Conservation (phyloP, 2,113 vertebrate species). For the Agapornis roseicollis region DNA sequence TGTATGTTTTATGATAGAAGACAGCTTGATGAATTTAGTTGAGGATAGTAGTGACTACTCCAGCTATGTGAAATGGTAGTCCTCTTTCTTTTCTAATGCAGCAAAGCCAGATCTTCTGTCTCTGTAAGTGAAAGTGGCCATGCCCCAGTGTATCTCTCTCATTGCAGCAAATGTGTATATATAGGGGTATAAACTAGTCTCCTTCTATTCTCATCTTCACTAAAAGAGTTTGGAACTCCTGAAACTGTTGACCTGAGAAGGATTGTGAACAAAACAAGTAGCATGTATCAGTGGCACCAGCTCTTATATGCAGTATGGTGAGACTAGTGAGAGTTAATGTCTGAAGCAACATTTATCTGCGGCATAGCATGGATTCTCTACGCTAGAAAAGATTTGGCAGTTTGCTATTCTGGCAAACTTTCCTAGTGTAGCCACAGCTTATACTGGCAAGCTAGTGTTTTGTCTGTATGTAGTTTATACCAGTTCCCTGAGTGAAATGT, state of each 20-base stretch:
- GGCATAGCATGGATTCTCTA: conserved; percentile 53
- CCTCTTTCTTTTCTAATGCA: not conserved
- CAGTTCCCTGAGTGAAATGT: conserved; percentile 64
- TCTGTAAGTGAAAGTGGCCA: not conserved
- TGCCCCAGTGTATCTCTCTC: not conserved
- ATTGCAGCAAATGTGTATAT: not conserved
- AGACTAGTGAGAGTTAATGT: conserved; percentile 46
- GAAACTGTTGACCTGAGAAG: not conserved
- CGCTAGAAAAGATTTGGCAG: conserved; percentile 57
- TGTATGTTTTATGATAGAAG: not conserved
- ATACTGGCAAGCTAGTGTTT: conserved; percentile 67
- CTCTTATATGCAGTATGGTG: not conserved
- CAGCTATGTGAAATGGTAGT: not conserved
- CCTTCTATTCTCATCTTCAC: not conserved
- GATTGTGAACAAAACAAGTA: not conserved
- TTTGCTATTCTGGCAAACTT: conserved; percentile 47
- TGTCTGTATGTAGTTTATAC: conserved; percentile 67
- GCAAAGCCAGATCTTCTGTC: not conserved
- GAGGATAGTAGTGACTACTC: not conserved
- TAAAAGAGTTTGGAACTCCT: not conserved
- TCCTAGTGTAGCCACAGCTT: conserved; percentile 62
- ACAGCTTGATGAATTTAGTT: not conserved
- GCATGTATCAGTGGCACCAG: not conserved
- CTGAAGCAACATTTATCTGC: conserved; percentile 53
- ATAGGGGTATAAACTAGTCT: not conserved